Conservation (phyloP, 2,113 vertebrate species). For the Grallaria varia region DNA sequence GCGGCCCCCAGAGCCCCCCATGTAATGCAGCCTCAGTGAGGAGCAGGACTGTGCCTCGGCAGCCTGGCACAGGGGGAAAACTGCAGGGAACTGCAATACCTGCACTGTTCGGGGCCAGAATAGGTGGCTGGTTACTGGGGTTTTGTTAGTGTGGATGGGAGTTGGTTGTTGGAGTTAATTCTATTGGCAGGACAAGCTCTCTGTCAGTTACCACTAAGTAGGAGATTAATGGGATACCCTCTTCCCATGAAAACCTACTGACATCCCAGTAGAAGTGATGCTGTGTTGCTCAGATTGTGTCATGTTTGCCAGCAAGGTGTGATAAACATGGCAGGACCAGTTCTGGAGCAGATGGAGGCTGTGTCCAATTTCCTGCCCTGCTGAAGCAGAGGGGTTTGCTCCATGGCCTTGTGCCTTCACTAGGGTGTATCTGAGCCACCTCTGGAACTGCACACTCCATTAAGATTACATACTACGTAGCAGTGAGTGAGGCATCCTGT, state of each 20-base stretch:
- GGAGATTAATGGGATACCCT: background rate
- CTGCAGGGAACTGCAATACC: background rate
- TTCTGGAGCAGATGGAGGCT: background rate
- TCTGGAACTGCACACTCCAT: background rate
- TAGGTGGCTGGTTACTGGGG: background rate
- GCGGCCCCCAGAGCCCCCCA: background rate
- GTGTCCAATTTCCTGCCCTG: background rate
- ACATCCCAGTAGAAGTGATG: background rate
- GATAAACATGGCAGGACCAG: background rate
- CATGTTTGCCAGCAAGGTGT: background rate
- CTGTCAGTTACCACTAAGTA: background rate
- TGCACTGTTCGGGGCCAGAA: background rate
- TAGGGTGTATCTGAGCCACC: background rate
- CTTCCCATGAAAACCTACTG: background rate
- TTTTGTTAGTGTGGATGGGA: background rate
- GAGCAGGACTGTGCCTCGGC: accelerated
- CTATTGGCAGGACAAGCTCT: background rate
- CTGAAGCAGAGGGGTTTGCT: background rate
- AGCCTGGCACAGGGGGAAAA: background rate
- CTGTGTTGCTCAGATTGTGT: background rate
- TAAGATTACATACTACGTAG: background rate
- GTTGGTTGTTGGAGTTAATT: background rate
- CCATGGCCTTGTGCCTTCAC: background rate
- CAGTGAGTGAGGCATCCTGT: background rate
- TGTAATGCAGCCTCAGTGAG: background rate